phyloP scores from a whole-genome alignment of 2,888 invertebrate species.

The Drosophila maculinotata region DNA sequence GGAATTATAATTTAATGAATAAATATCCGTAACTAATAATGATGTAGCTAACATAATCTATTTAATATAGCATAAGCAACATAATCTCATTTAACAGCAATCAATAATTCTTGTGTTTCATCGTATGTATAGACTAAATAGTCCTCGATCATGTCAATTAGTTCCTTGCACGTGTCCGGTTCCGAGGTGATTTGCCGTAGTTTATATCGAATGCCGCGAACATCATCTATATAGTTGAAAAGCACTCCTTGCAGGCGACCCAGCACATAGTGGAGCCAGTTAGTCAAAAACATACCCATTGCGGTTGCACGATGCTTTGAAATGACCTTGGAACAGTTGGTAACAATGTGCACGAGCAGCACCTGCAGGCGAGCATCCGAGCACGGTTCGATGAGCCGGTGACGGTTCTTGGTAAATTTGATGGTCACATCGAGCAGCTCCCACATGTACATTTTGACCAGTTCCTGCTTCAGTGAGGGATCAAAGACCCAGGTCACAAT shows the following conservation, averaged over 20 bases:
- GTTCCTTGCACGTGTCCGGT: neutral
- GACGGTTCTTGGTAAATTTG: slow-evolving; percentile 16
- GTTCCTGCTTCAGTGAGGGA: slow-evolving; percentile 25
- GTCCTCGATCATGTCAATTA: slow-evolving; percentile 21
- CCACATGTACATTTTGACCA: slow-evolving; percentile 58
- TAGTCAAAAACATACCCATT: too few species aligned
- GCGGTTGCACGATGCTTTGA: slow-evolving; percentile 15
- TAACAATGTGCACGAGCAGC: slow-evolving; percentile 41
- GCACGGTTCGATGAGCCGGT: fast-evolving
- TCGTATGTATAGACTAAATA: slow-evolving; percentile 32
- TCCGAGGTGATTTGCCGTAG: slow-evolving; percentile 22
- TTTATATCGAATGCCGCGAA: slow-evolving; percentile 22
- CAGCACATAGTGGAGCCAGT: slow-evolving; percentile 56
- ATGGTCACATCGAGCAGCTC: slow-evolving; percentile 45
- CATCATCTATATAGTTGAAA: slow-evolving; percentile 39
- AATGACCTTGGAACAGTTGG: slow-evolving; percentile 16
- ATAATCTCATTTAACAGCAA: too few species aligned
- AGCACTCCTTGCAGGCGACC: slow-evolving; percentile 50
- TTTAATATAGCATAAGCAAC: neutral
- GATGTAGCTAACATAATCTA: neutral
- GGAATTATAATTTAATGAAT: too few species aligned
- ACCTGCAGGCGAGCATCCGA: neutral
- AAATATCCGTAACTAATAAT: too few species aligned
- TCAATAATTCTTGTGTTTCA: too few species aligned
- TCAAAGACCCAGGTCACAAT: slow-evolving; percentile 52